A percentile compares a stretch with the other conserved stretches of the same genome.
phyloP scores from a whole-genome alignment of 2,797 vertebrate genomes.

The Menidia menidia region DNA sequence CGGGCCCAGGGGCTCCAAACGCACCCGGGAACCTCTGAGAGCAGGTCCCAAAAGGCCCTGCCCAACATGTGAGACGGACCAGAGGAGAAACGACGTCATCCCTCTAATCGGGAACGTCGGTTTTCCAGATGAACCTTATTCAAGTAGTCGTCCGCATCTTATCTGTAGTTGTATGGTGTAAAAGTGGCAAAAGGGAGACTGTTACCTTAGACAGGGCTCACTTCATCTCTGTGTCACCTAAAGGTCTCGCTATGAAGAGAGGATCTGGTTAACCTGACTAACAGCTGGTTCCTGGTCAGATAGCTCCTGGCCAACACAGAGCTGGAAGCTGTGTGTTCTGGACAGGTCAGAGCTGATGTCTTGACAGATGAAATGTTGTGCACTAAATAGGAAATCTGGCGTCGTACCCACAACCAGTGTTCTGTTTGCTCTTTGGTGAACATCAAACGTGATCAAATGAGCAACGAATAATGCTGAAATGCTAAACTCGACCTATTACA shows the following conservation, averaged over 20 bases:
- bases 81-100: too few relatives aligned
- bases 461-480: too few relatives aligned
- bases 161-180: background rate
- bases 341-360: too few relatives aligned
- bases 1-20: background rate
- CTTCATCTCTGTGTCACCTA: background rate
- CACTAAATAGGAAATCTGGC: too few relatives aligned
- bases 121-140: background rate
- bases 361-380: too few relatives aligned
- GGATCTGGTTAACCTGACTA: background rate
- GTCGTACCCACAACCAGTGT: too few relatives aligned
- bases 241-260: background rate
- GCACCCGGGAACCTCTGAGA: conserved; percentile 1
- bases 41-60: too few relatives aligned
- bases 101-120: background rate
- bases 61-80: too few relatives aligned
- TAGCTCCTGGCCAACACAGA: background rate
- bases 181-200: background rate
- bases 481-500: too few relatives aligned
- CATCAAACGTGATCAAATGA: too few relatives aligned
- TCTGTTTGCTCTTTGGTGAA: too few relatives aligned
- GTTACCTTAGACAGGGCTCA: background rate
- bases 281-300: background rate
- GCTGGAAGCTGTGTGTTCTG: too few relatives aligned
- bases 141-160: background rate